These are phyloP conservation scores for Drosophila ironensis DNA, from an alignment of 1,140 invertebrate species.

Conservation along the genomic window DNA sequence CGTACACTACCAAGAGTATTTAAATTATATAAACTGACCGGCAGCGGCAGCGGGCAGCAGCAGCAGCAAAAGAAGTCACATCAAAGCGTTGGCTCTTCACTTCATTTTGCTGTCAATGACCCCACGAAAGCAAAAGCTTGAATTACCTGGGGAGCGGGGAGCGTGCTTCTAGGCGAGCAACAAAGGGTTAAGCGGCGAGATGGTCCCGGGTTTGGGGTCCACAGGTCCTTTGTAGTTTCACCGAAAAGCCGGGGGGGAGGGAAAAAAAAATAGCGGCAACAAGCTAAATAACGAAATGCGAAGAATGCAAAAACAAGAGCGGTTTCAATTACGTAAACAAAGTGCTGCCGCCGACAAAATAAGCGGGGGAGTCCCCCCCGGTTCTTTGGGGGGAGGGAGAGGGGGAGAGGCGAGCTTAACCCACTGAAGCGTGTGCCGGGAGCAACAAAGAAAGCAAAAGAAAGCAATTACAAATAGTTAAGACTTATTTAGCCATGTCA, in stretches of 20 bases:
- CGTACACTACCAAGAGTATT: slow-evolving; percentile 51
- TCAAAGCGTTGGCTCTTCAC: slow-evolving; percentile 40
- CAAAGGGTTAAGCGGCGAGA: slow-evolving; percentile 8
- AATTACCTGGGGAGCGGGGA: slow-evolving; percentile 64
- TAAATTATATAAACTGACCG: slow-evolving; percentile 75
- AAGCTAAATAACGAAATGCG: slow-evolving; percentile 9
- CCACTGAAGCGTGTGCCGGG: background rate
- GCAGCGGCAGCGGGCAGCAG: background rate
- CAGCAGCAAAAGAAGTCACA: slow-evolving; percentile 36
- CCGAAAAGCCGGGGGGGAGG: slow-evolving; percentile 48
- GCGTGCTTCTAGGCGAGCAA: slow-evolving; percentile 37
- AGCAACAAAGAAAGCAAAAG: slow-evolving; percentile 12
- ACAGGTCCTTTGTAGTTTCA: slow-evolving; percentile 64
- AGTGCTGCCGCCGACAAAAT: slow-evolving; percentile 35
- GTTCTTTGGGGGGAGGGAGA: background rate
- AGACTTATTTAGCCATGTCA: slow-evolving; percentile 46
- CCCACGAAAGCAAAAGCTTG: slow-evolving; percentile 44
- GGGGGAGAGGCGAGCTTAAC: background rate
- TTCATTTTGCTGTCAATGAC: slow-evolving; percentile 32
- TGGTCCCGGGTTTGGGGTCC: background rate
- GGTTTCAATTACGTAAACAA: slow-evolving; percentile 69
- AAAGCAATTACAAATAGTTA: slow-evolving; percentile 25
- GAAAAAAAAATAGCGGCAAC: background rate
- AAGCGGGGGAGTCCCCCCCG: background rate
- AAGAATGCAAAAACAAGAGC: slow-evolving; percentile 34